Conservation (phyloP, 2,797 vertebrate species). For the Bufotes viridis region DNA sequence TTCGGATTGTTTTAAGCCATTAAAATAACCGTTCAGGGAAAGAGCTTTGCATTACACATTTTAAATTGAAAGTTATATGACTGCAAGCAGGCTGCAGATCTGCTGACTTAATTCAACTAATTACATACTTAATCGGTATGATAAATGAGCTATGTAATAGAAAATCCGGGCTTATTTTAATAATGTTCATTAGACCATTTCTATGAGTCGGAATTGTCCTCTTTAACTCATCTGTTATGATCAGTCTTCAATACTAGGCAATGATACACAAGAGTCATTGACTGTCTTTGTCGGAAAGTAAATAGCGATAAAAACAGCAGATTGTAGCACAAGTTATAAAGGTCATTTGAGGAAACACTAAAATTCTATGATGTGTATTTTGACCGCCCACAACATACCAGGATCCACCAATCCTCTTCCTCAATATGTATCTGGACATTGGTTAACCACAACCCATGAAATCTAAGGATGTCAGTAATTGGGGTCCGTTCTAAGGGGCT, state of each 20-base stretch:
- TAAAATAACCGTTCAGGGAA: constrained; percentile 23
- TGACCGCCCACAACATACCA: background rate
- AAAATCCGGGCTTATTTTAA: constrained; percentile 54
- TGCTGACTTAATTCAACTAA: constrained; percentile 61
- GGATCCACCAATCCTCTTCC: too few relatives aligned
- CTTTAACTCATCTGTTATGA: constrained; percentile 44
- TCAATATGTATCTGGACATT: background rate
- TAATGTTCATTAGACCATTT: constrained; percentile 60
- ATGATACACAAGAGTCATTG: background rate
- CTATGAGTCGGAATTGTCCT: constrained; percentile 35
- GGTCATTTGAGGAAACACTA: background rate
- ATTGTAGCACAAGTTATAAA: background rate
- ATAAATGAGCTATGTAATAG: constrained; percentile 62
- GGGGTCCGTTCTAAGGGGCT: too few relatives aligned
- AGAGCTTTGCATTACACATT: constrained; percentile 36
- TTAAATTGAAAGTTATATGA: constrained; percentile 54
- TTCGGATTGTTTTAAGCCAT: too few relatives aligned
- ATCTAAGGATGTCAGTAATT: too few relatives aligned
- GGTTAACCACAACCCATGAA: background rate
- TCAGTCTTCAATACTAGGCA: background rate
- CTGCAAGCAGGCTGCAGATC: constrained; percentile 54
- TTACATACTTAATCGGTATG: constrained; percentile 60
- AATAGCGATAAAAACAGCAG: background rate
- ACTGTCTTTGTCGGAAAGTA: background rate
- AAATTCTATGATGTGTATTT: background rate